These are phyloP conservation scores for Furnarius figulus DNA, from an alignment of 2,113 vertebrate genomes.

Conservation along the genomic window DNA sequence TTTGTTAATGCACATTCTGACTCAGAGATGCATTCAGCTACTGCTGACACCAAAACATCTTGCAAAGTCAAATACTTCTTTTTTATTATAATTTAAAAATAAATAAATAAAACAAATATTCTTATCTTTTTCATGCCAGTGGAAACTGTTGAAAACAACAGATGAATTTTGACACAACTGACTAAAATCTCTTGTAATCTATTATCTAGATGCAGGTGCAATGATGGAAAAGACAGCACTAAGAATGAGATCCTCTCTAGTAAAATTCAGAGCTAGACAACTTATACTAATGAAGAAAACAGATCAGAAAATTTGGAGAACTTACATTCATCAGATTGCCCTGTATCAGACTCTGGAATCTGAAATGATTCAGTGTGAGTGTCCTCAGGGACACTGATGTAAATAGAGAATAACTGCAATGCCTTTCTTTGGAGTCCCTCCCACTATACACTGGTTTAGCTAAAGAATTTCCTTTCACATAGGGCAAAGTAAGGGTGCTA, in stretches of 20 bases:
- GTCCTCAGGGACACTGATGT: constrained; percentile 17
- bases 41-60: neutral
- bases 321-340: neutral
- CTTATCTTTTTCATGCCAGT: neutral
- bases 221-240: neutral
- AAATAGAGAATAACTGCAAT: constrained; percentile 44
- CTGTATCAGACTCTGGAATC: neutral
- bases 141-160: constrained; percentile 20
- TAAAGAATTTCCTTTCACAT: neutral
- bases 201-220: neutral
- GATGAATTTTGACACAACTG: neutral
- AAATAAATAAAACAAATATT: neutral
- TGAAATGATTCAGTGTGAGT: constrained; percentile 25
- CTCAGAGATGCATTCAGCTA: constrained; percentile 5
- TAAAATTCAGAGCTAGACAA: neutral
- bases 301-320: neutral
- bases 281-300: neutral
- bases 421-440: neutral
- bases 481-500: neutral
- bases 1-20: constrained; percentile 33
- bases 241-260: neutral
- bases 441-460: neutral
- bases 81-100: neutral
- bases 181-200: neutral
- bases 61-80: neutral